Conservation (phyloP, 2,797 vertebrate species). For the Petrocephalus schoutedeni region DNA sequence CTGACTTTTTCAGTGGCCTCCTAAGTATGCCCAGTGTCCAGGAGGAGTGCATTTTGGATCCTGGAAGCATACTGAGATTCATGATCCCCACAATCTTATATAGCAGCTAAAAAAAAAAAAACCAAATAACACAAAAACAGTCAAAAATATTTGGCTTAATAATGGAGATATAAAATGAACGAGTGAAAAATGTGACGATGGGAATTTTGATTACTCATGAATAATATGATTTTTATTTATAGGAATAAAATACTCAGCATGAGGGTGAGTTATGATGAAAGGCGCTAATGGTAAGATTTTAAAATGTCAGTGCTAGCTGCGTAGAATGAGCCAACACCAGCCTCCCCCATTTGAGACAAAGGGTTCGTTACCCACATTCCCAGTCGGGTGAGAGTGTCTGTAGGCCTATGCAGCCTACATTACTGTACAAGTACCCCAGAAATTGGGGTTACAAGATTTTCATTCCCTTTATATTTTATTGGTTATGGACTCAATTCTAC, state of each 20-base stretch:
- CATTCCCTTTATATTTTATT: constrained; percentile 43
- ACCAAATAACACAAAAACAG: constrained; percentile 34
- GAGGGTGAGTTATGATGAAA: constrained; percentile 49
- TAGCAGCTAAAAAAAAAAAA: constrained; percentile 28
- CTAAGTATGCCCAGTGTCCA: constrained; percentile 50
- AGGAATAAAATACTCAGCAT: constrained; percentile 57
- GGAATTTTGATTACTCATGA: constrained; percentile 65
- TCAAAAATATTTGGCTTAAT: constrained; percentile 40
- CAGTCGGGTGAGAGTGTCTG: constrained; percentile 34
- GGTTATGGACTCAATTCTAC: constrained; percentile 53
- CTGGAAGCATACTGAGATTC: constrained; percentile 45
- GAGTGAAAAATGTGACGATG: constrained; percentile 59
- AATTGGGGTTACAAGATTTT: background rate
- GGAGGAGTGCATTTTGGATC: constrained; percentile 42
- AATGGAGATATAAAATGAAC: constrained; percentile 28
- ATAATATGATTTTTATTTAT: constrained; percentile 47
- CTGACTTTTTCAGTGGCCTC: background rate
- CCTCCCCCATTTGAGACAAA: constrained; percentile 47
- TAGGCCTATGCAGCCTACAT: constrained; percentile 26
- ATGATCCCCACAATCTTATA: constrained; percentile 27
- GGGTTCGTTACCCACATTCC: constrained; percentile 14
- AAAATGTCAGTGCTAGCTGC: constrained; percentile 40
- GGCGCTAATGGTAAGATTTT: constrained; percentile 47
- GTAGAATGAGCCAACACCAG: constrained; percentile 56
- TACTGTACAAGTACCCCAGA: constrained; percentile 20